Percentiles rank a stretch among this genome's conserved stretches.
Conservation (phyloP, 2,888 invertebrate genomes). For the Drosophila trichaetosa region DNA sequence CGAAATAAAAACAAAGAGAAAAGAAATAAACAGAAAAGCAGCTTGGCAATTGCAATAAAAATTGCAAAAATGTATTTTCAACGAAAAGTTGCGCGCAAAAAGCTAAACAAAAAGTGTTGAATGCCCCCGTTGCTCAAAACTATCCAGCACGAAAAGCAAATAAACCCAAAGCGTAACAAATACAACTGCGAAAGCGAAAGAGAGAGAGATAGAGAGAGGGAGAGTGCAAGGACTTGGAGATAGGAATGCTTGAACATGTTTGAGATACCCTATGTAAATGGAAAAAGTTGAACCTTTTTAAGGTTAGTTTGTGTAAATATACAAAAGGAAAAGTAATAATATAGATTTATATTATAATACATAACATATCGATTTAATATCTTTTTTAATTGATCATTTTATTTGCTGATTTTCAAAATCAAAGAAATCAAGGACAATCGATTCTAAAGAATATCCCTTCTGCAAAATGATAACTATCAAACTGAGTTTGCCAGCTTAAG, state of each 20-base stretch:
- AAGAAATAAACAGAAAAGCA: conserved; percentile 35
- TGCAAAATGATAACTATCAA: no score
- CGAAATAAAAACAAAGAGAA: neutral
- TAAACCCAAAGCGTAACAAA: conserved; percentile 17
- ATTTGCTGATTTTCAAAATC: neutral
- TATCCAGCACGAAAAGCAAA: conserved; percentile 38
- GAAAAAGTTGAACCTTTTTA: neutral
- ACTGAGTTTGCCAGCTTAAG: neutral
- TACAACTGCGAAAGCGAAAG: neutral
- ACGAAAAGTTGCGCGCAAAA: conserved; percentile 39
- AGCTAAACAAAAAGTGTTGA: conserved; percentile 63
- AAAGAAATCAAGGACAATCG: neutral
- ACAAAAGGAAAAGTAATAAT: neutral
- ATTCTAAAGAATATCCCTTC: neutral
- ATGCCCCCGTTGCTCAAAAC: conserved; percentile 45
- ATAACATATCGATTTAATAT: neutral
- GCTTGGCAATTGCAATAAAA: conserved; percentile 70
- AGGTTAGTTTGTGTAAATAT: neutral
- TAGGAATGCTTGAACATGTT: neutral
- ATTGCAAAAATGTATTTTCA: conserved; percentile 46
- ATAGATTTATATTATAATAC: neutral
- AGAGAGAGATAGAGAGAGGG: neutral
- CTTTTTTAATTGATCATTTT: neutral
- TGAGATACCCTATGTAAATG: conserved; percentile 10
- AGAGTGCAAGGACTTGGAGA: neutral